Percentiles rank a stretch among this genome's conserved stretches.
Evolutionary conservation across 2,888 invertebrate species (phyloP).

Genomic region (Drosophila anomalata): DNA sequence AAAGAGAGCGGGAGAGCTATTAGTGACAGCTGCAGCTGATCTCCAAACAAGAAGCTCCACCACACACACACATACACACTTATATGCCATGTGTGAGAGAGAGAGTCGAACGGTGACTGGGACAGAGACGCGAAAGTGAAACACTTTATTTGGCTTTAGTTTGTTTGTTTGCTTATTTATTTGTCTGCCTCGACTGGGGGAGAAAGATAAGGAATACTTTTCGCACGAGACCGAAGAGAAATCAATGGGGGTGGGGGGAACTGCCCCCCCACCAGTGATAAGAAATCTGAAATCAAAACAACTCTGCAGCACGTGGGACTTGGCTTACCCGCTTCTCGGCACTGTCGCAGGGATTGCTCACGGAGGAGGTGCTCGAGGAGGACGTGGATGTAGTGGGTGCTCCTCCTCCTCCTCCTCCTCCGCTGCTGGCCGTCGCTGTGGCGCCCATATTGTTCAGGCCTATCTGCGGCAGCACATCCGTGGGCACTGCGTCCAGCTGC

Average conservation of each 20-base stretch:
- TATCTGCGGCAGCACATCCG: constrained; percentile 71
- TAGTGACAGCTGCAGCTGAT: constrained; percentile 70
- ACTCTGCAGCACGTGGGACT: background rate
- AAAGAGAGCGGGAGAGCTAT: constrained; percentile 9
- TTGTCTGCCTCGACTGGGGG: constrained; percentile 38
- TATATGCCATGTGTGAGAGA: constrained; percentile 1
- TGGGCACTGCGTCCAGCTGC: constrained; percentile 78
- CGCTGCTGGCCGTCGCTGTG: constrained; percentile 46
- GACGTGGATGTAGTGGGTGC: constrained; percentile 74
- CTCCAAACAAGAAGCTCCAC: constrained; percentile 45
- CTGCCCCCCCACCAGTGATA: constrained; percentile 3
- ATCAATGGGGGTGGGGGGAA: constrained; percentile 1
- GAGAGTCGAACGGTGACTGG: constrained; percentile 28
- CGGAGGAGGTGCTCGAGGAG: constrained; percentile 75
- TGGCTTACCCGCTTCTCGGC: constrained; percentile 83
- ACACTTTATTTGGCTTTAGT: constrained; percentile 47
- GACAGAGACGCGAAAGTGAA: constrained; percentile 68
- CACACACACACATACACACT: background rate
- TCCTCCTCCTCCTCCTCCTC: constrained; percentile 26
- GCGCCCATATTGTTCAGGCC: constrained; percentile 68
- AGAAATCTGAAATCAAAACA: constrained; percentile 13
- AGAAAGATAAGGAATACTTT: constrained; percentile 64
- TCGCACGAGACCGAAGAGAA: constrained; percentile 56
- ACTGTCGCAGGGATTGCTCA: constrained; percentile 84
- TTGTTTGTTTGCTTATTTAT: constrained; percentile 32